Conservation (phyloP, 1,140 invertebrate genomes). For the Leptinotarsa lineolata region DNA sequence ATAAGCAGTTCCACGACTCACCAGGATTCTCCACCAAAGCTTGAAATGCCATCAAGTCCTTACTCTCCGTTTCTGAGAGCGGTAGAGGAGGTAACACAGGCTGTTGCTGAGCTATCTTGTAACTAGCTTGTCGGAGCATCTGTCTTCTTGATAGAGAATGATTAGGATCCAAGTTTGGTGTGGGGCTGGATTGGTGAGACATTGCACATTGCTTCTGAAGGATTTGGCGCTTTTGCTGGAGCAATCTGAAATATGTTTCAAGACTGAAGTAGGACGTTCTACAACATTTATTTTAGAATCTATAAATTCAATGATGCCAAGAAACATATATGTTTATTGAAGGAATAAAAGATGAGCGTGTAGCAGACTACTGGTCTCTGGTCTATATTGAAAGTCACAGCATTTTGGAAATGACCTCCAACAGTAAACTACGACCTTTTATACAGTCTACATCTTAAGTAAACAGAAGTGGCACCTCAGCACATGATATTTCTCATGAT, state of each 20-base stretch:
- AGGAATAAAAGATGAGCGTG: no score
- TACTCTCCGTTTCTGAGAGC: conserved; percentile 63
- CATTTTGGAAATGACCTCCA: no score
- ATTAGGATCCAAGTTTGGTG: conserved; percentile 38
- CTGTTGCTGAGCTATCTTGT: conserved; percentile 76
- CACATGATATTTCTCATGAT: no score
- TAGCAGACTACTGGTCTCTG: no score
- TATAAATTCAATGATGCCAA: background rate
- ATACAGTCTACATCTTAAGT: no score
- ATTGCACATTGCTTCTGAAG: conserved; percentile 80
- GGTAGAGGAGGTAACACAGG: conserved; percentile 64
- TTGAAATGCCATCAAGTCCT: conserved; percentile 65
- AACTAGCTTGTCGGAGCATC: conserved; percentile 77
- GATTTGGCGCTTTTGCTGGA: conserved; percentile 79
- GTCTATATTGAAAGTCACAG: no score
- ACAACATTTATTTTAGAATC: background rate
- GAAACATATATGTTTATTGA: no score
- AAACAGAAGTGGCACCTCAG: no score
- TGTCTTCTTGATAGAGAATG: conserved; percentile 63
- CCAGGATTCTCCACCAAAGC: conserved; percentile 54
- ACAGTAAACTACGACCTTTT: no score
- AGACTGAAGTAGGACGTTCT: background rate
- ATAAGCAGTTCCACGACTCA: conserved; percentile 63
- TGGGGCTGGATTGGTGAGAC: conserved; percentile 53
- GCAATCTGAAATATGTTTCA: conserved; percentile 56